Conservation (phyloP, 2,888 invertebrate genomes). For the Catocala fraxini region DNA sequence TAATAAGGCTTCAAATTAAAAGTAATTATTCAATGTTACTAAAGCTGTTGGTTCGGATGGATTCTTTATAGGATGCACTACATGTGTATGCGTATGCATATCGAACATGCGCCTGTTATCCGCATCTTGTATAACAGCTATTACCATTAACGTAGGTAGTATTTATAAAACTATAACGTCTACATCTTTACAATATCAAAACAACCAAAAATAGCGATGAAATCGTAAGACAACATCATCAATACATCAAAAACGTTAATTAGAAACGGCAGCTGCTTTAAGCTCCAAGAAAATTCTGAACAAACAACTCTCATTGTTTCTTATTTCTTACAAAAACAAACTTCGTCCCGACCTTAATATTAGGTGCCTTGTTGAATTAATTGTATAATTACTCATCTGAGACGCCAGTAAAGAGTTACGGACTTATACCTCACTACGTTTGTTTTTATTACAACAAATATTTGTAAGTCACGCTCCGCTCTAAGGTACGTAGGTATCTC, state of each 20-base stretch:
- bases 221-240: constrained; percentile 5
- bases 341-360: constrained; percentile 65
- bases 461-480: neutral
- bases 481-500: too few relatives aligned
- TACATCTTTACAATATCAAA: too few relatives aligned
- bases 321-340: constrained; percentile 73
- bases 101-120: too few relatives aligned
- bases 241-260: constrained; percentile 31
- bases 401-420: constrained; percentile 31
- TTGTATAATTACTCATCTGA: constrained; percentile 76
- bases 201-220: neutral
- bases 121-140: too few relatives aligned
- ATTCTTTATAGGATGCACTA: too few relatives aligned
- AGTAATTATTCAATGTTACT: too few relatives aligned
- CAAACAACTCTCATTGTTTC: constrained; percentile 71
- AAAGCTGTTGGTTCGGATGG: too few relatives aligned
- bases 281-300: constrained; percentile 59
- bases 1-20: too few relatives aligned
- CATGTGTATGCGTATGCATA: too few relatives aligned
- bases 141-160: too few relatives aligned
- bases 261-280: constrained; percentile 53
- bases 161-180: too few relatives aligned
- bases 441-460: constrained; percentile 24
- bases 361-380: constrained; percentile 79
- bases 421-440: constrained; percentile 33